Conservation (phyloP, 2,797 vertebrate species). For the Rhinoraja longicauda region DNA sequence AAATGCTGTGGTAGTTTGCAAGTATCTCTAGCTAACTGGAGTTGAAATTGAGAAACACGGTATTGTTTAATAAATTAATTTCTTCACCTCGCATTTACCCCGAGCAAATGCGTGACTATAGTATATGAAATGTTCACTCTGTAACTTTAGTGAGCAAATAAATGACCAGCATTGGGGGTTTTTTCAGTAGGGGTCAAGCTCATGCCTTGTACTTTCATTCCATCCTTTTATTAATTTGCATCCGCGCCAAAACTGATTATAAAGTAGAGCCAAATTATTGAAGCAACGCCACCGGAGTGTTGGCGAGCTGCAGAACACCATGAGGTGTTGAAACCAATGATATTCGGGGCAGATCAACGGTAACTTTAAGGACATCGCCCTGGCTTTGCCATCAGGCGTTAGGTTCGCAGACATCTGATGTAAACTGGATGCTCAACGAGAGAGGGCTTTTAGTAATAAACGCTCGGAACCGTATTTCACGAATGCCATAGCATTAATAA, state of each 20-base stretch:
- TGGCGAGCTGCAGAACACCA: background rate
- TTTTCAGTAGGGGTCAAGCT: background rate
- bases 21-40: background rate
- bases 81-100: background rate
- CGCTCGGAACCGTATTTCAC: background rate
- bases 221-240: constrained; percentile 26
- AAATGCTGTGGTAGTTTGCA: background rate
- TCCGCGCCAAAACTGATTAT: constrained; percentile 44
- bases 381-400: background rate
- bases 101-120: background rate
- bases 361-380: background rate
- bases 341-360: background rate
- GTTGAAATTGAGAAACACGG: background rate
- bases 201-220: background rate
- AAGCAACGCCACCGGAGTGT: background rate
- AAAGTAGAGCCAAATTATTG: constrained; percentile 38
- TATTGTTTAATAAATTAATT: background rate
- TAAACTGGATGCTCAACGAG: background rate
- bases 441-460: background rate
- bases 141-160: background rate
- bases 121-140: background rate
- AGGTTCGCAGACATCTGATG: background rate
- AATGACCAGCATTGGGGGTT: background rate
- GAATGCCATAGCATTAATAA: background rate
- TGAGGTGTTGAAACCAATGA: too few species aligned